Base-by-base conservation (phyloP, 2,797 vertebrate genomes). In the Danio choprae region DNA sequence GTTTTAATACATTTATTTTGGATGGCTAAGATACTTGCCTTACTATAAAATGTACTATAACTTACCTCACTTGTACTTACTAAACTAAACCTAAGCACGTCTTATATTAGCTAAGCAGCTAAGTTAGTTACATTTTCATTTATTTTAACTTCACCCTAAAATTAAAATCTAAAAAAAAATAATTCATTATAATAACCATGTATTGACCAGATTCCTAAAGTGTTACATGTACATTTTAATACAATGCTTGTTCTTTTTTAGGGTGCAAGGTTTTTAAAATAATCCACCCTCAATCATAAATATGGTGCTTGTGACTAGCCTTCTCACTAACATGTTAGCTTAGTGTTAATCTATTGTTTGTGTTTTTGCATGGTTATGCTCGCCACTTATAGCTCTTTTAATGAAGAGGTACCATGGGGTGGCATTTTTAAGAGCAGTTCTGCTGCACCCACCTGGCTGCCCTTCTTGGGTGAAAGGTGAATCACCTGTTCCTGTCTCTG, bases 401-500 rank as follows among this genome's bases (percentile, higher is more conserved):
- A 41, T 46, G 7, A 59, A 59, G 40, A 46, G 70, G 56, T 59
- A 46, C 12, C 41, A 58, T 0, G 5, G 3, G 3, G 15, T 1
- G 0, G 6, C 8, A 22, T 40, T 63, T 40, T 51, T 29, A 46
- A 75, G 7, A 22, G 53, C 15, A 7, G 69, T 20, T 46, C 15
- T 59, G 29, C 22, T 11, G 13, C n/a, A 29, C 92, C 83, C 90
- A 99, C 98, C 92, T 98, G 97, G 84, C 95, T 96, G 90, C 96
- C 93, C 84, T 98, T 99, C 92, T 98, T 98, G 3, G 98, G 98
- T 86, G 98, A 99, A 83, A 98, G 87, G 80, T 98, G 97, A 81
- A 98, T 97, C 85, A 99, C 97, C 0, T 98, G 97, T 88, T 99
- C 98, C 88, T 99, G 98, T 78, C 98, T 95, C 93, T 95, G 94